Evolutionary conservation across 1,140 invertebrate genomes (phyloP).

Genomic region (Vollenhovia emeryi): DNA sequence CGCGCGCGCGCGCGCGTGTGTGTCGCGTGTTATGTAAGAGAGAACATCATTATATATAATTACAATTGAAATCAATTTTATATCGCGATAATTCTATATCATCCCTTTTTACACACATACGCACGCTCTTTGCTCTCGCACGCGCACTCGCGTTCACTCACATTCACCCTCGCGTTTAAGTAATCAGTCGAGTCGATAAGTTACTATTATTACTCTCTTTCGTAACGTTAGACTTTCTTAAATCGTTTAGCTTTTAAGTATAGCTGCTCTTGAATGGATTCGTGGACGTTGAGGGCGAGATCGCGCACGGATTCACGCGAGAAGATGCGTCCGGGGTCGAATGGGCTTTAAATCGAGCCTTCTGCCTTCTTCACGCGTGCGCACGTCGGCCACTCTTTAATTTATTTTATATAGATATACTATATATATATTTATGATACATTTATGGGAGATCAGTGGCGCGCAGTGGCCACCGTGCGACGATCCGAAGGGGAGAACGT

Average conservation of each 20-base stretch:
- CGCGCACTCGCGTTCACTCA: neutral
- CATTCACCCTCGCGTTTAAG: conserved; percentile 50
- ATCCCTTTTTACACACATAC: conserved; percentile 20
- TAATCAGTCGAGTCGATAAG: conserved; percentile 73
- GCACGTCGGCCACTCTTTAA: conserved; percentile 68
- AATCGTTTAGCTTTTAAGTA: conserved; percentile 71
- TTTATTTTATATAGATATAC: conserved; percentile 60
- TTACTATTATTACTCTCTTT: conserved; percentile 59
- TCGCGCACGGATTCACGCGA: conserved; percentile 68
- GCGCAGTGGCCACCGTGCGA: conserved; percentile 65
- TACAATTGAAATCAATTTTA: conserved; percentile 68
- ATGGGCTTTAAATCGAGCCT: conserved; percentile 44
- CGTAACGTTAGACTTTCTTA: conserved; percentile 63
- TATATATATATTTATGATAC: conserved; percentile 66
- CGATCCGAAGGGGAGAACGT: conserved; percentile 61
- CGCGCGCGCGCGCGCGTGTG: neutral
- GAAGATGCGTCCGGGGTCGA: conserved; percentile 63
- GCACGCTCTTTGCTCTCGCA: neutral
- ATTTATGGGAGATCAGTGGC: conserved; percentile 77
- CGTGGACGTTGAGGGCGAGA: conserved; percentile 71
- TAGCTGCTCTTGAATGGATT: conserved; percentile 67
- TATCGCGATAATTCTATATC: conserved; percentile 46
- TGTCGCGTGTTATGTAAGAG: conserved; percentile 22
- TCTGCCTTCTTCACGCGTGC: conserved; percentile 48
- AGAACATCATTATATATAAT: conserved; percentile 59